Percentiles rank a stretch among this genome's conserved stretches.
Evolutionary conservation across 2,888 invertebrate genomes (phyloP).

Genomic region (Eupithecia subfuscata): DNA sequence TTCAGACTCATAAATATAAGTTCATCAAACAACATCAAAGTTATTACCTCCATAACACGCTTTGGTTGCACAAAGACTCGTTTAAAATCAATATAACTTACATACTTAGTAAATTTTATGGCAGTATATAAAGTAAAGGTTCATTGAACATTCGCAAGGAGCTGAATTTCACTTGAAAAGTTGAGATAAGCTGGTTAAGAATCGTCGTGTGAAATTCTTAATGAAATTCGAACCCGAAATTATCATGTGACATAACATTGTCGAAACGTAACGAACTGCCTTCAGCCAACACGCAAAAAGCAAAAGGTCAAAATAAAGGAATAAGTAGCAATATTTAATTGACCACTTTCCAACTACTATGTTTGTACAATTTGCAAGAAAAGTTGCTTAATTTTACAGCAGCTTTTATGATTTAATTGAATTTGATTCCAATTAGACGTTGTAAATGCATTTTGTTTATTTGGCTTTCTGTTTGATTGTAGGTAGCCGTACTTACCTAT

Average conservation of each 20-base stretch:
- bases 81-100: neutral
- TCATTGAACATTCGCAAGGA: neutral
- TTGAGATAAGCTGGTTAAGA: constrained; percentile 4
- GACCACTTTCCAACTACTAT: constrained; percentile 44
- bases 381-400: constrained; percentile 32
- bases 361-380: constrained; percentile 35
- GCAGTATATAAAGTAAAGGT: neutral
- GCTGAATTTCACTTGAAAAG: no score
- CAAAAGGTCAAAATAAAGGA: constrained; percentile 44
- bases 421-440: constrained; percentile 27
- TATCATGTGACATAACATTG: constrained; percentile 44
- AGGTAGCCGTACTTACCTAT: neutral
- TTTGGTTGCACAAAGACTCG: constrained; percentile 9
- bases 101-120: constrained; percentile 1
- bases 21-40: constrained; percentile 3
- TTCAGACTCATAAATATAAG: constrained; percentile 48
- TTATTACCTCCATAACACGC: constrained; percentile 2
- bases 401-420: constrained; percentile 29
- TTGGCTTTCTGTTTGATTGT: constrained; percentile 20
- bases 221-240: constrained; percentile 37
- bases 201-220: constrained; percentile 35
- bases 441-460: constrained; percentile 27
- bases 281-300: constrained; percentile 41
- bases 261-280: constrained; percentile 39
- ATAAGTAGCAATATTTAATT: constrained; percentile 41